Evolutionary conservation across 2,888 invertebrate species (phyloP), one percentile per base, ranked within the genome.

Genomic region (Harmothoe impar): DNA sequence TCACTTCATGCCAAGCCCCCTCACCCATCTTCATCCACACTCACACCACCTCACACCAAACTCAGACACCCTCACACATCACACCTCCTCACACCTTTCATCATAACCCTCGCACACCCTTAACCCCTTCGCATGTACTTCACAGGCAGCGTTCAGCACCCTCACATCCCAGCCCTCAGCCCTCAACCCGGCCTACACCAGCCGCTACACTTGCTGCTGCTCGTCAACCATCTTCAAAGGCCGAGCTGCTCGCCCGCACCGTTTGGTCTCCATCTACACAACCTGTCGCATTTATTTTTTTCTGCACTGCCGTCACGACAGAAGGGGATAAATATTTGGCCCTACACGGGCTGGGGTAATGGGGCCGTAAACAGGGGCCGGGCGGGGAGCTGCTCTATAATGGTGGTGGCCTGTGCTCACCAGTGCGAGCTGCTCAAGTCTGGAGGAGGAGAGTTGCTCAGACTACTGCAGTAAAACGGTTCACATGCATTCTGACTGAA

Each of bases 251-350:
- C 20, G 54, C 54, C 56, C 56, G 56, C 54, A n/a, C 52, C 86
- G 86, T 86, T 52, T 86, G 86, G 86, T 86, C 31, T 56, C 86
- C 54, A 86, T 86, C 86, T 31, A 86, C 86, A 56, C 86, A 86
- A 86, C 86, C 86, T 86, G 86, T 86, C 86, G 86, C 86, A 86
- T 86, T 86, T 86, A 86, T 86, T 54, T 86, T 86, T 84, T 86
- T 25, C 86, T 86, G 52, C 54, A 25, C 31, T n/a, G 52, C 86
- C 56, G 86, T 54, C 86, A 54, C 86, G 54, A 54, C 52, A 86
- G 25, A 31, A 31, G 56, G 86, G 86, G 86, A 54, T 86, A 86
- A 86, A 86, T 86, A 86, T 86, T 86, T 86, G 20, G 86, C 86
- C 54, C n/a, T 0, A 12, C 56, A 20, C 86, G 54, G 54, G 54